A percentile compares a stretch with the other conserved stretches of the same genome.
Conservation (phyloP, 1,140 invertebrate genomes). For the Drosophila sproati region DNA sequence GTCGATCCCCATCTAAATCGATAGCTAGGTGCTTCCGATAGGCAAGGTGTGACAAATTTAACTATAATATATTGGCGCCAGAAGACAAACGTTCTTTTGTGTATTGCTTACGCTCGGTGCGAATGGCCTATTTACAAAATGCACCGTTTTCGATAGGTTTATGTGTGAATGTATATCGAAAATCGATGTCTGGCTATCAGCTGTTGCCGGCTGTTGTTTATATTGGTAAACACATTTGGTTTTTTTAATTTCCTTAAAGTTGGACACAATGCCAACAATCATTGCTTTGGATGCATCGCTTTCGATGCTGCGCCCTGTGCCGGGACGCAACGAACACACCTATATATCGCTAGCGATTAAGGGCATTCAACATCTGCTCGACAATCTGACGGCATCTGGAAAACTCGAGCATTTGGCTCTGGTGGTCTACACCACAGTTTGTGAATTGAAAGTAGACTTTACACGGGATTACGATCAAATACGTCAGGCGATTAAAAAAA, state of each 20-base stretch:
- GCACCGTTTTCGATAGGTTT: background rate
- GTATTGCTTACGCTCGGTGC: background rate
- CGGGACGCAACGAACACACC: slow-evolving; percentile 86
- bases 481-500: slow-evolving; percentile 77
- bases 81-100: background rate
- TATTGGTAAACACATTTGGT: slow-evolving; percentile 6
- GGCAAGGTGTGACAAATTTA: too few species aligned
- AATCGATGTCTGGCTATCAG: slow-evolving; percentile 13
- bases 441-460: slow-evolving; percentile 86
- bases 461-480: slow-evolving; percentile 81
- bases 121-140: background rate
- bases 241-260: background rate
- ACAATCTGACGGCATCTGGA: slow-evolving; percentile 92
- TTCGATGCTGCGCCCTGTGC: slow-evolving; percentile 90
- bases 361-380: slow-evolving; percentile 93
- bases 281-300: slow-evolving; percentile 90
- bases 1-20: too few species aligned
- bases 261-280: slow-evolving; percentile 90
- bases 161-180: background rate
- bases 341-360: slow-evolving; percentile 91
- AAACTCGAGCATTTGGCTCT: slow-evolving; percentile 97
- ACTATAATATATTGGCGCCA: too few species aligned
- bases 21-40: too few species aligned
- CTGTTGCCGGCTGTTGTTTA: slow-evolving; percentile 54
- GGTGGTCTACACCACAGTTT: slow-evolving; percentile 92